Percentiles rank a stretch among this genome's conserved stretches.
Evolutionary conservation across 2,797 vertebrate genomes (phyloP).

Genomic region (Centropyge bicolor): DNA sequence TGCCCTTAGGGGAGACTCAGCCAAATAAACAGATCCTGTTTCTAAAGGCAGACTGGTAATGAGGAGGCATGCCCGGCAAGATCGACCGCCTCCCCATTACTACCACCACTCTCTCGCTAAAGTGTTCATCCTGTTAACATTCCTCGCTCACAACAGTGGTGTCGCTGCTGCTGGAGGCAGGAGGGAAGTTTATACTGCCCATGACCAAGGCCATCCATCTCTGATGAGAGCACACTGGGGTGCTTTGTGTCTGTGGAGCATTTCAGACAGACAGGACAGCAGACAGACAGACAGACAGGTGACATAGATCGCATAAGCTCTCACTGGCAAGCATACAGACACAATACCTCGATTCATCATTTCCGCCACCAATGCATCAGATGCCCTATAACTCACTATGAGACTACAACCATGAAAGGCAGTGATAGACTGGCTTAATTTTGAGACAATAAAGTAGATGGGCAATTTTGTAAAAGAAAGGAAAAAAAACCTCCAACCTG

Average conservation of each 20-base stretch:
- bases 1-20: constrained; percentile 56
- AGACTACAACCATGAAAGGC: constrained; percentile 64
- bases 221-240: constrained; percentile 70
- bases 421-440: constrained; percentile 78
- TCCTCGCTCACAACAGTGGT: constrained; percentile 70
- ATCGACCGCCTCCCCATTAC: constrained; percentile 48
- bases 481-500: constrained; percentile 32
- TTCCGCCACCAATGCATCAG: constrained; percentile 68
- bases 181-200: constrained; percentile 66
- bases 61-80: constrained; percentile 59
- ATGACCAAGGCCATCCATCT: constrained; percentile 55
- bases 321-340: constrained; percentile 38
- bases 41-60: constrained; percentile 74
- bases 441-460: constrained; percentile 74
- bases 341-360: constrained; percentile 67
- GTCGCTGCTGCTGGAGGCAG: constrained; percentile 61
- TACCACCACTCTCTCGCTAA: constrained; percentile 49
- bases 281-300: constrained; percentile 36
- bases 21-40: constrained; percentile 83
- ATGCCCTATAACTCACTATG: constrained; percentile 69
- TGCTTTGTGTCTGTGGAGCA: constrained; percentile 71
- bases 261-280: constrained; percentile 33
- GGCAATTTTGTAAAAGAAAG: constrained; percentile 61
- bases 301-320: constrained; percentile 55
- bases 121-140: constrained; percentile 76